These are phyloP conservation scores for Dermochelys coriacea DNA, from an alignment of 2,797 vertebrate genomes.

Conservation along the genomic window DNA sequence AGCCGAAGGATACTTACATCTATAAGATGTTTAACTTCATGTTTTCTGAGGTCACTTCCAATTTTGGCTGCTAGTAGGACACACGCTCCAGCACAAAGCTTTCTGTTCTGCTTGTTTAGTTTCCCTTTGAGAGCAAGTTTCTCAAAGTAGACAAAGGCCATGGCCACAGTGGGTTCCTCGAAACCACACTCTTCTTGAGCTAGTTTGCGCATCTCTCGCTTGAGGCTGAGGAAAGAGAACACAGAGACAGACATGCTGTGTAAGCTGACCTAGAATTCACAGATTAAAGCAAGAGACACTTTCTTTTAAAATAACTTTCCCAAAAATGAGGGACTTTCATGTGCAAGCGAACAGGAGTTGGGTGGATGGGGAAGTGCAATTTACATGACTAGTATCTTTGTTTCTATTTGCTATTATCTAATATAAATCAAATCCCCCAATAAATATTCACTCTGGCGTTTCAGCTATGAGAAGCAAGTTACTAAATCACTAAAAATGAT, in stretches of 20 bases:
- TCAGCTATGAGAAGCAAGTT: neutral
- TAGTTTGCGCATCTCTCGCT: conserved; percentile 96
- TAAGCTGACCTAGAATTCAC: neutral
- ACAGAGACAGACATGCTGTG: neutral
- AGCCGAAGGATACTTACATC: conserved; percentile 85
- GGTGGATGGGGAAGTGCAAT: neutral
- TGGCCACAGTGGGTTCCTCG: conserved; percentile 96
- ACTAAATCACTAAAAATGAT: neutral
- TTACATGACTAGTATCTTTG: neutral
- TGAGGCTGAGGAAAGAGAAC: conserved; percentile 85
- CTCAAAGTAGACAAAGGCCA: conserved; percentile 99
- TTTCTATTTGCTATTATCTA: neutral
- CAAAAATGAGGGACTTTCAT: neutral
- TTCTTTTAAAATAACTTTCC: neutral
- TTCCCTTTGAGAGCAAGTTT: conserved; percentile 98
- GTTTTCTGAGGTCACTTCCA: conserved; percentile 96
- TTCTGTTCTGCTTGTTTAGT: conserved; percentile 98
- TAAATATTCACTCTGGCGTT: neutral
- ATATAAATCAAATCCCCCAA: neutral
- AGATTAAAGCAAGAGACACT: neutral
- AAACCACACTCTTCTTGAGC: conserved; percentile 95
- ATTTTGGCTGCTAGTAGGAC: conserved; percentile 97
- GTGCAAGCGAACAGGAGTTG: neutral
- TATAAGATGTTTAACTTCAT: conserved; percentile 97
- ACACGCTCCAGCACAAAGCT: conserved; percentile 96